phyloP scores from a whole-genome alignment of 2,797 vertebrate genomes.

The Semotilus atromaculatus region DNA sequence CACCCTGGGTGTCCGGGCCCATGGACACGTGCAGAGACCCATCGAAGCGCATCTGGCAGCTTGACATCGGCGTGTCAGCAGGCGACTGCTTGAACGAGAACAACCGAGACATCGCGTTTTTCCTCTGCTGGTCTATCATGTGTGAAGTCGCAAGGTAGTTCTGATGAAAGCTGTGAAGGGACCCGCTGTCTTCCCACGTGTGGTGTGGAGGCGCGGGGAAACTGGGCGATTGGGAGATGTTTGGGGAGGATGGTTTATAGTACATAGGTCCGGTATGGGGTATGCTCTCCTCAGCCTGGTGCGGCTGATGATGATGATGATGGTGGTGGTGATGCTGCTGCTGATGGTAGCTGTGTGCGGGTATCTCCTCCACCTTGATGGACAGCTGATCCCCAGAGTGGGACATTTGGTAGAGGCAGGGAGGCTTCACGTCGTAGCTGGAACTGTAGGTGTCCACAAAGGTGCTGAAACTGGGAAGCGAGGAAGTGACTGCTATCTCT shows the following conservation, averaged over 20 bases:
- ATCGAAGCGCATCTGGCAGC: slow-evolving; percentile 93
- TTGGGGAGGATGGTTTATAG: slow-evolving; percentile 90
- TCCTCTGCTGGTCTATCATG: slow-evolving; percentile 85
- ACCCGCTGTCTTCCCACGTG: slow-evolving; percentile 90
- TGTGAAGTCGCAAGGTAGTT: slow-evolving; percentile 91
- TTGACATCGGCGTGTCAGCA: slow-evolving; percentile 82
- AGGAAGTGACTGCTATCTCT: slow-evolving; percentile 89
- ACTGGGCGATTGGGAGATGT: slow-evolving; percentile 77
- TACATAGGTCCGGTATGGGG: slow-evolving; percentile 86
- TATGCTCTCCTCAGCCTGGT: slow-evolving; percentile 88
- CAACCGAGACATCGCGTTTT: slow-evolving; percentile 88
- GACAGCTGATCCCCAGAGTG: slow-evolving; percentile 87
- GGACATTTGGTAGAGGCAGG: slow-evolving; percentile 94
- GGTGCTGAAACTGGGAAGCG: slow-evolving; percentile 79
- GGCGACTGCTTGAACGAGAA: slow-evolving; percentile 93
- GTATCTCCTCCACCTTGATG: slow-evolving; percentile 94
- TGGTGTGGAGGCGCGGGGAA: slow-evolving; percentile 85
- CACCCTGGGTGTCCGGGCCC: slow-evolving; percentile 81
- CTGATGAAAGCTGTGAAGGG: slow-evolving; percentile 89
- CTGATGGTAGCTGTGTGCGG: slow-evolving; percentile 87
- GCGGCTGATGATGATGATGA: slow-evolving; percentile 79
- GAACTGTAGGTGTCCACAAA: slow-evolving; percentile 86
- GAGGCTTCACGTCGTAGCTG: slow-evolving; percentile 92
- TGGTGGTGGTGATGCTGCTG: slow-evolving; percentile 79
- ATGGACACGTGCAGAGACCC: slow-evolving; percentile 87